A percentile compares a stretch with the other conserved stretches of the same genome.
These are phyloP conservation scores for Melipona beecheii DNA, from an alignment of 2,888 invertebrate genomes.

Conservation along the genomic window DNA sequence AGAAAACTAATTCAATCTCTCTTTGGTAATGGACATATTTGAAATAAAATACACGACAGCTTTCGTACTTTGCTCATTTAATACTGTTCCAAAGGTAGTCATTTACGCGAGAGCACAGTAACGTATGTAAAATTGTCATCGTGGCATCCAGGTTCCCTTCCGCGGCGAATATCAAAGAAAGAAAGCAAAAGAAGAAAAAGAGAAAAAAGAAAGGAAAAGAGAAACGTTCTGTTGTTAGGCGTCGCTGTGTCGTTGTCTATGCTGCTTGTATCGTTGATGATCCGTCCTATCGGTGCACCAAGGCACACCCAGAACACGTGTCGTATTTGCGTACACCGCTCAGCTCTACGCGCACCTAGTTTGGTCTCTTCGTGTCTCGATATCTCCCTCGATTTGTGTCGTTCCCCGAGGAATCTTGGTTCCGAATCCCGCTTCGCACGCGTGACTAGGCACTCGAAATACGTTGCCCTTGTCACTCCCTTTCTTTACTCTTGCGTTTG, in stretches of 20 bases:
- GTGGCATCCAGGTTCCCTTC: constrained; percentile 26
- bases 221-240: constrained; percentile 28
- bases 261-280: constrained; percentile 46
- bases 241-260: constrained; percentile 43
- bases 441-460: constrained; percentile 19
- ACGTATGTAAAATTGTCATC: background rate
- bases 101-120: too few relatives aligned
- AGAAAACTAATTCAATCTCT: too few relatives aligned
- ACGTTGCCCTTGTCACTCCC: constrained; percentile 25
- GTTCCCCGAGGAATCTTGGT: constrained; percentile 1
- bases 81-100: background rate
- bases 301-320: constrained; percentile 21
- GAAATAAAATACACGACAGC: background rate
- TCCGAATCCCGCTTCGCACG: constrained; percentile 21
- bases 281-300: constrained; percentile 25
- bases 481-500: constrained; percentile 39
- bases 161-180: background rate
- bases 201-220: background rate
- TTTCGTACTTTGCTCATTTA: background rate
- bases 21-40: too few relatives aligned
- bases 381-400: constrained; percentile 1
- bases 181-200: background rate
- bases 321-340: constrained; percentile 5
- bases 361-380: constrained; percentile 28
- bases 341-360: constrained; percentile 19